Conservation (phyloP, 2,888 invertebrate genomes). For the Labia minor region DNA sequence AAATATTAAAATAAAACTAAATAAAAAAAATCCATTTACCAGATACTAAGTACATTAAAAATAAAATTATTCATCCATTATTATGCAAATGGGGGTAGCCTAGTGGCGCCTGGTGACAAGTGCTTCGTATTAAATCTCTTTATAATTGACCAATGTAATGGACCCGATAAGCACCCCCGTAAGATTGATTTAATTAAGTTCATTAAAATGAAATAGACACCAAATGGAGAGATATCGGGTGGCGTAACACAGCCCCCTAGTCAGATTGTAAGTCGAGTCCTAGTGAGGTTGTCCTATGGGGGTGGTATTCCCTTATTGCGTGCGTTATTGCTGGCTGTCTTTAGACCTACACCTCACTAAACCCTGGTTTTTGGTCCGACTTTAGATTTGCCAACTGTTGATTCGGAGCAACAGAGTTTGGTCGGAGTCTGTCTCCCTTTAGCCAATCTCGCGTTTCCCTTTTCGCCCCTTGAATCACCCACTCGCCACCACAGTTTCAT, state of each 20-base stretch:
- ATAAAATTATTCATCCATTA: constrained; percentile 13
- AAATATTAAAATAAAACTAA: too few species aligned
- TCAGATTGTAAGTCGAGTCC: background rate
- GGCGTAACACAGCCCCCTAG: background rate
- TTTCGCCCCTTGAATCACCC: too few species aligned
- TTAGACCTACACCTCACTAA: background rate
- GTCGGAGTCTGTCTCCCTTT: background rate
- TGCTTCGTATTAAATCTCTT: constrained; percentile 7
- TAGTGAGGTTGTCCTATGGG: background rate
- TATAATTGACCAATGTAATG: constrained; percentile 7
- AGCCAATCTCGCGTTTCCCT: too few species aligned
- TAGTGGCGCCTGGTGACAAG: background rate
- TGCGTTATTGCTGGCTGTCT: background rate
- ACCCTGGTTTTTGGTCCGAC: background rate
- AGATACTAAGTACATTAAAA: constrained; percentile 1
- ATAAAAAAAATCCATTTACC: background rate
- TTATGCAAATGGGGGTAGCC: background rate
- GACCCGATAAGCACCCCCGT: constrained; percentile 9
- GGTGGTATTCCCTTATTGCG: background rate
- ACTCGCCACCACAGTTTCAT: too few species aligned
- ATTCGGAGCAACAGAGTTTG: background rate
- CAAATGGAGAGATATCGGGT: constrained; percentile 1
- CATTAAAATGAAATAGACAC: constrained; percentile 5
- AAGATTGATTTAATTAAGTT: constrained; percentile 4
- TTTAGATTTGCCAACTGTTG: constrained; percentile 7